Percentiles rank a stretch among this genome's conserved stretches.
Conservation (phyloP, 2,113 vertebrate species). For the Chascanopsetta lugubris region DNA sequence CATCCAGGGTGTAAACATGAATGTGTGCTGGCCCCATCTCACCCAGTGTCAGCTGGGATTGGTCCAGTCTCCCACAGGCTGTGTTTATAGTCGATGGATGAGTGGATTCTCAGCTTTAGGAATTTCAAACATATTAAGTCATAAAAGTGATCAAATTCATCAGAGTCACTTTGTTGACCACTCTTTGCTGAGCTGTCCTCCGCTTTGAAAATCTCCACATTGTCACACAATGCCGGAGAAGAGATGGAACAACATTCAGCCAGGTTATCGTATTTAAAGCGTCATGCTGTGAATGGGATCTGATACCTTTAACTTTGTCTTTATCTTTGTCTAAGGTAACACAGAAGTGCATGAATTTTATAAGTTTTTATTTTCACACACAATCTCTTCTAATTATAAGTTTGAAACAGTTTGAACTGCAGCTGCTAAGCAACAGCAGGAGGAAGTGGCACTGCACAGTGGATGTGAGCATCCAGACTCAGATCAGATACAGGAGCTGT, state of each 20-base stretch:
- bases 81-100: background rate
- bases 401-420: no score
- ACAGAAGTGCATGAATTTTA: background rate
- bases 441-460: no score
- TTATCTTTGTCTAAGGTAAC: slow-evolving; percentile 49
- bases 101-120: no score
- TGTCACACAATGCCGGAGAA: slow-evolving; percentile 46
- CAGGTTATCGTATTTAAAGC: background rate
- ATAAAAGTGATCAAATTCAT: slow-evolving; percentile 81
- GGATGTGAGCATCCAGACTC: no score
- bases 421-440: no score
- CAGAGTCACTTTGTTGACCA: slow-evolving; percentile 51
- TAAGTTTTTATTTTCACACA: no score
- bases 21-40: background rate
- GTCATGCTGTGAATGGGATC: background rate
- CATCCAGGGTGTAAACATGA: no score
- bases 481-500: no score
- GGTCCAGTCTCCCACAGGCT: no score
- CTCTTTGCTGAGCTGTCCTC: background rate
- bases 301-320: slow-evolving; percentile 49
- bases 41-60: background rate
- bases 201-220: slow-evolving; percentile 50
- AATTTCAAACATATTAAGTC: slow-evolving; percentile 52
- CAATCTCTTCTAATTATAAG: no score
- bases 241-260: background rate